Percentiles rank a stretch among this genome's conserved stretches.
These are phyloP conservation scores for Molossus alvarezi DNA, from an alignment of 2,797 vertebrate species.

Conservation along the genomic window DNA sequence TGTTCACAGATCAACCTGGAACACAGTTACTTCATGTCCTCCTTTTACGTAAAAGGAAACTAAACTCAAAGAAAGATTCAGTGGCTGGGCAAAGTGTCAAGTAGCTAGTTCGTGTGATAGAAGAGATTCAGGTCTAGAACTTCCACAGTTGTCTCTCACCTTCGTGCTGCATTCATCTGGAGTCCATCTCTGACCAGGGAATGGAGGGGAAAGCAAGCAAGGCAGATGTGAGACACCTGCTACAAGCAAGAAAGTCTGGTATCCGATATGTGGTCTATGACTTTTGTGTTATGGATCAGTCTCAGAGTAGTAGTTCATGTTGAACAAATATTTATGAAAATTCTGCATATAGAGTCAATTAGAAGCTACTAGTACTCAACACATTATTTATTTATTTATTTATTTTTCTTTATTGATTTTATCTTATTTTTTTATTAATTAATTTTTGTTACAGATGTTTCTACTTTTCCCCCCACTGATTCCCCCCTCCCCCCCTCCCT, in stretches of 20 bases:
- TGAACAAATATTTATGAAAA: background rate
- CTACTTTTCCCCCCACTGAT: too few relatives aligned
- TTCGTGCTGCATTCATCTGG: background rate
- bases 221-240: background rate
- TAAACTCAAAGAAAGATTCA: background rate
- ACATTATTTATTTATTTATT: background rate
- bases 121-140: background rate
- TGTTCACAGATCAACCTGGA: background rate
- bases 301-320: background rate
- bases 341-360: background rate
- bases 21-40: background rate
- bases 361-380: background rate
- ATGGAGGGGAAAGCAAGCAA: background rate
- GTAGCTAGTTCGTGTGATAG: background rate
- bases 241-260: background rate
- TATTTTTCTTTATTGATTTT: too few relatives aligned
- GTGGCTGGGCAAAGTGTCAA: background rate
- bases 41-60: background rate
- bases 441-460: too few relatives aligned
- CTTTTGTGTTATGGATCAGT: background rate
- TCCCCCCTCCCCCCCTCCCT: too few relatives aligned
- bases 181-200: background rate
- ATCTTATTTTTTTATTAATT: too few relatives aligned
- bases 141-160: background rate
- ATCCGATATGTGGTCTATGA: background rate